Base-by-base conservation (phyloP, 2,797 vertebrate species). In the Catamblyrhynchus diadema region DNA sequence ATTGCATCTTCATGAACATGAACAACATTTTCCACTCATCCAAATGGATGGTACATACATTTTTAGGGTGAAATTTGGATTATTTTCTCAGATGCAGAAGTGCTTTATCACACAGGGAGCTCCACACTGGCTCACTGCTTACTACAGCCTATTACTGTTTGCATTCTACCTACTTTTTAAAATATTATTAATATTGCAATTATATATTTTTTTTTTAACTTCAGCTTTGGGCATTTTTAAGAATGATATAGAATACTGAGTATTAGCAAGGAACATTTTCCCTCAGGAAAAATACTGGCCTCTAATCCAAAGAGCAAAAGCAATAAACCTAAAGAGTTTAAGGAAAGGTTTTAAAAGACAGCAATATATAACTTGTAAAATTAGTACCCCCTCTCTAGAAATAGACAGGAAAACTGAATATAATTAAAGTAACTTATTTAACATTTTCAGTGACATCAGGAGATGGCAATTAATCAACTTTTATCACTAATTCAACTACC, bases 401-500 rank as follows among this genome's bases (percentile, higher is more conserved):
- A 88, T 90, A 96, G 86, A 81, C 57, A 94, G 78, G 39, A 93
- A 96, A 86, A 22, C 77, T 61, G 81, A 78, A 92, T 96, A 77
- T 73, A 94, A 96, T 61, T 91, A 33, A 91, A 93, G 81, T 84
- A 97, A 97, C 96, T 96, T 51, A 96, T 84, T 97, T 88, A 97
- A 93, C 95, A 96, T 96, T 93, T 96, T 97, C 95, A 96, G 69
- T 95, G 94, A 96, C 81, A 94, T 93, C 96, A 96, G 82, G 57
- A 95, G 90, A 94, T 92, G 94, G 64, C 77, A 97, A 97, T 97
- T 96, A 97, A 98, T 97, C 94, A 97, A 81, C 48, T 93, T 96
- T 84, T 88, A 91, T 91, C 85, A 87, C 39, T 86, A 93, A 97
- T 96, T 96, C 74, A 95, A 94, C 72, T 91, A 85, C 93, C 90